Conservation (phyloP, 2,888 invertebrate genomes). For the Lasioglossum zephyrum region DNA sequence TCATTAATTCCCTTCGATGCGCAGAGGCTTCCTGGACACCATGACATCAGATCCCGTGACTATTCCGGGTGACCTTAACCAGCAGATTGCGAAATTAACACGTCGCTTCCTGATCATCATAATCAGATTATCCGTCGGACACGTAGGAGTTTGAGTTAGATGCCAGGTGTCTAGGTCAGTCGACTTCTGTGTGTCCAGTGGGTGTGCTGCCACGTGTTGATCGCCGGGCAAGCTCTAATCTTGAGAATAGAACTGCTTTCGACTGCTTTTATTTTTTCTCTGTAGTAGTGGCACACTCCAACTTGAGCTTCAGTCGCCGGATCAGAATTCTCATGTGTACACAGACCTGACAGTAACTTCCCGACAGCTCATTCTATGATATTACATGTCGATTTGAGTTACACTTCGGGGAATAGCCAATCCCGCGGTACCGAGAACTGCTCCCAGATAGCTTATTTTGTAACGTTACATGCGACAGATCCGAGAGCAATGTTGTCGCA, state of each 20-base stretch:
- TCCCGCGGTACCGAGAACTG: background rate
- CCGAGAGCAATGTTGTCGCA: background rate
- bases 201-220: background rate
- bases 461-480: background rate
- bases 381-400: background rate
- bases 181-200: background rate
- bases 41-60: background rate
- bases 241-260: background rate
- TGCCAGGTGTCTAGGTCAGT: background rate
- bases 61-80: constrained; percentile 53
- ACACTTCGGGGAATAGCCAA: background rate
- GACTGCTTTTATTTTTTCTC: background rate
- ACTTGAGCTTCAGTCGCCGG: background rate
- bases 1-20: constrained; percentile 33
- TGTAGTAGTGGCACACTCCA: background rate
- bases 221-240: background rate
- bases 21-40: background rate
- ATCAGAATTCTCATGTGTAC: background rate
- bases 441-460: background rate
- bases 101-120: constrained; percentile 49
- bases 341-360: background rate
- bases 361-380: background rate
- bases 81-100: constrained; percentile 49
- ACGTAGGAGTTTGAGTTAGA: constrained; percentile 17
- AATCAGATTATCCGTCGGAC: constrained; percentile 48